Conservation (phyloP, 2,113 vertebrate genomes). For the Cyanoderma ruficeps region DNA sequence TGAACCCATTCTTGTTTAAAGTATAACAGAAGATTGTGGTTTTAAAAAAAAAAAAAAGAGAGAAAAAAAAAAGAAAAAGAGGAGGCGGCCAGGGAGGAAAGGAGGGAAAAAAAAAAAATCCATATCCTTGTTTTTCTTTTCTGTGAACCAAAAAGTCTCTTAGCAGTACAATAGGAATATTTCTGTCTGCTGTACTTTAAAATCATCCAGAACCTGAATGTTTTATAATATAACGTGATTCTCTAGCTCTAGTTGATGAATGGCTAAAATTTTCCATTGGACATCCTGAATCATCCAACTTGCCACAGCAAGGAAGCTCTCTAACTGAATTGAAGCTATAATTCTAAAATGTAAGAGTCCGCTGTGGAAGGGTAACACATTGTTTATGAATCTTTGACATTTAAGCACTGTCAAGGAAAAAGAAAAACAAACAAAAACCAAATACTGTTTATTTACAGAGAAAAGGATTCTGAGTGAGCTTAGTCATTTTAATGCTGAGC, state of each 20-base stretch:
- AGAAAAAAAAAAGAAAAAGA: not conserved
- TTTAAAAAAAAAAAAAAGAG: not conserved
- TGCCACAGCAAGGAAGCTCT: constrained; percentile 40
- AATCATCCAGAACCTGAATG: constrained; percentile 36
- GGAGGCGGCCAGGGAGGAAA: not conserved
- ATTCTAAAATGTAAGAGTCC: constrained; percentile 37
- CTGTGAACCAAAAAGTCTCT: constrained; percentile 13
- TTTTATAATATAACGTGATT: constrained; percentile 67
- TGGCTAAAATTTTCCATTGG: constrained; percentile 66
- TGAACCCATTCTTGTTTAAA: not conserved
- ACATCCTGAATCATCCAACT: constrained; percentile 49
- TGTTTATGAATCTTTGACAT: not conserved
- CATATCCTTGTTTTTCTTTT: constrained; percentile 31
- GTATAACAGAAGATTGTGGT: not conserved
- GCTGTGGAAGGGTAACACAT: not conserved
- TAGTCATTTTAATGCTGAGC: not conserved
- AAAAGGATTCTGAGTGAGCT: not conserved
- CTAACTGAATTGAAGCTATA: constrained; percentile 54
- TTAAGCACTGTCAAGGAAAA: not conserved
- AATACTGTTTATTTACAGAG: not conserved
- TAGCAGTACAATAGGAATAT: constrained; percentile 22
- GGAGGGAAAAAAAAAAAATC: not conserved
- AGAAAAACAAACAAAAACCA: not conserved
- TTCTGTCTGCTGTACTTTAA: constrained; percentile 57
- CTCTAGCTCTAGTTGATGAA: constrained; percentile 63